Percentiles rank a stretch among this genome's conserved stretches.
Evolutionary conservation across 2,888 invertebrate genomes (phyloP).

Genomic region (Aproaerema taeniolella): DNA sequence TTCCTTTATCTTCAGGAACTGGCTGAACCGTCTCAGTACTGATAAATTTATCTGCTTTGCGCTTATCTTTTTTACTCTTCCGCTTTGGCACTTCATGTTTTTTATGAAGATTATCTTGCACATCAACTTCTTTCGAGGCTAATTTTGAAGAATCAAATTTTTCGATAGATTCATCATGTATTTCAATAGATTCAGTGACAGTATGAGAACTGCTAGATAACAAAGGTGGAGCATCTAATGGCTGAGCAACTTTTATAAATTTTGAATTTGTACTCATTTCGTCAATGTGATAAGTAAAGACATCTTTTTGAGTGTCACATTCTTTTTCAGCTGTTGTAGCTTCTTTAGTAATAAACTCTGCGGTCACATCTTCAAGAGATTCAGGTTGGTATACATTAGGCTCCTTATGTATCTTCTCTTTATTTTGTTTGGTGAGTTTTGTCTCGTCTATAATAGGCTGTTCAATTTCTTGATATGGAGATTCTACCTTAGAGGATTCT

Average conservation of each 20-base stretch:
- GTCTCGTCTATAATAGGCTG: background rate
- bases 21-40: no score
- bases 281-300: no score
- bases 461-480: constrained; percentile 9
- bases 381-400: constrained; percentile 16
- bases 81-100: no score
- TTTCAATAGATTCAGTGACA: background rate
- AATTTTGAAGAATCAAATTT: background rate
- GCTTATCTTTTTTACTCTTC: no score
- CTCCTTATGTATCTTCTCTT: constrained; percentile 28
- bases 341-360: constrained; percentile 2
- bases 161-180: background rate
- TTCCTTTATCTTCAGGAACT: background rate
- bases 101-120: no score
- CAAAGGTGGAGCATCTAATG: no score
- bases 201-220: background rate
- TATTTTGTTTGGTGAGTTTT: constrained; percentile 17
- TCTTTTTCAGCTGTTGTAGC: background rate
- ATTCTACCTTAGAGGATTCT: constrained; percentile 21
- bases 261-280: no score
- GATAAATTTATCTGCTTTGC: no score
- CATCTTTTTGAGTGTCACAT: no score
- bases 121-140: background rate
- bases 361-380: background rate
- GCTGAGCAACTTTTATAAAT: no score